Evolutionary conservation across 92 coral and sea anemone genomes (phyloP).

Genomic region (Actinernus sp.): DNA sequence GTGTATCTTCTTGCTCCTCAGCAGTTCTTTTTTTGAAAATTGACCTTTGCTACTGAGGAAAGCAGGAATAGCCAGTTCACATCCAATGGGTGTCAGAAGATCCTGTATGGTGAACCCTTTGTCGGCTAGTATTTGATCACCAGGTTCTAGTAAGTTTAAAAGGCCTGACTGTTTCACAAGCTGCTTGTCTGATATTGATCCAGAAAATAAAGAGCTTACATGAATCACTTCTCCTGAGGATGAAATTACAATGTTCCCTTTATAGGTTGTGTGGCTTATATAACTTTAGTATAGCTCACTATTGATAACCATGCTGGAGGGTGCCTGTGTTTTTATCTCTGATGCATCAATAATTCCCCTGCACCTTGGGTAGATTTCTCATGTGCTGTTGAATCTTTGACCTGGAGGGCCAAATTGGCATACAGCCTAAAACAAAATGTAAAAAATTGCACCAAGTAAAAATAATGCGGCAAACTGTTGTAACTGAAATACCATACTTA

Average conservation of each 20-base stretch:
- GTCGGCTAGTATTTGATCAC: constrained; percentile 64
- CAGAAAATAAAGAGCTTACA: constrained; percentile 43
- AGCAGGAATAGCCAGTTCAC: constrained; percentile 49
- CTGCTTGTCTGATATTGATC: constrained; percentile 69
- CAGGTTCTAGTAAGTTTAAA: constrained; percentile 40
- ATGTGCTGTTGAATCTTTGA: constrained; percentile 42
- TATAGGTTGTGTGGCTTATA: constrained; percentile 58
- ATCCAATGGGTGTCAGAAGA: constrained; percentile 39
- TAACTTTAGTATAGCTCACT: constrained; percentile 39
- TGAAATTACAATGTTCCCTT: constrained; percentile 59
- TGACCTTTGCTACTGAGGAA: constrained; percentile 42
- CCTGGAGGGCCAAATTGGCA: constrained; percentile 51
- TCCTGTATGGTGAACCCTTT: constrained; percentile 51
- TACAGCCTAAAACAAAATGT: constrained; percentile 39
- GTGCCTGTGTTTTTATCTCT: constrained; percentile 57
- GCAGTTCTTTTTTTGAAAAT: constrained; percentile 57
- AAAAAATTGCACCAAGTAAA: constrained; percentile 54
- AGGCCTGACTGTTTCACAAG: constrained; percentile 61
- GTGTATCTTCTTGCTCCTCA: constrained; percentile 47
- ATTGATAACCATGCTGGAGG: constrained; percentile 55
- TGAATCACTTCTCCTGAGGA: constrained; percentile 67
- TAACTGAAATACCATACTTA: constrained; percentile 12
- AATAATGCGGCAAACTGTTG: constrained; percentile 41
- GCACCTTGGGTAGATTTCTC: constrained; percentile 38
- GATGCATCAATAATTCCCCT: constrained; percentile 70